Conservation (phyloP, 2,797 vertebrate species). For the Chrosomus eos region DNA sequence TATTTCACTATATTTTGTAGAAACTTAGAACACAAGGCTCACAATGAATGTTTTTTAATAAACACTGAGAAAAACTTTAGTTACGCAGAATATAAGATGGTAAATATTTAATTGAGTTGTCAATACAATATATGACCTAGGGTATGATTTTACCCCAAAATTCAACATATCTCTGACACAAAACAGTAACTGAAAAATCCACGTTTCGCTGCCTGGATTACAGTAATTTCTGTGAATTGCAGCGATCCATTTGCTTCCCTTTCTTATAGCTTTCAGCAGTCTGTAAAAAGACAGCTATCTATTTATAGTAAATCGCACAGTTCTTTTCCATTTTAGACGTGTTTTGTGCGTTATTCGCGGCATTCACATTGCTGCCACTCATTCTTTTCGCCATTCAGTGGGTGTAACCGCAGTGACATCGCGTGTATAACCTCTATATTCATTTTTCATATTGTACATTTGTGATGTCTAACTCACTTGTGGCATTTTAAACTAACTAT, state of each 20-base stretch:
- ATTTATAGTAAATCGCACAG: too few species aligned
- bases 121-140: neutral
- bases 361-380: neutral
- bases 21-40: neutral
- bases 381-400: neutral
- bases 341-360: neutral
- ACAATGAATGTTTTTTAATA: neutral
- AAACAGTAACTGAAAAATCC: neutral
- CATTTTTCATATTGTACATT: neutral
- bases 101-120: neutral
- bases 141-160: neutral
- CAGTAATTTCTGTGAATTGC: neutral
- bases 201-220: neutral
- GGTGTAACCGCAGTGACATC: neutral
- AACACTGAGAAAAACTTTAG: neutral
- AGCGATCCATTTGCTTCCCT: neutral
- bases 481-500: neutral
- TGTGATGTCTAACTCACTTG: neutral
- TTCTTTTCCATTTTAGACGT: neutral
- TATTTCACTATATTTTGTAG: neutral
- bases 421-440: neutral
- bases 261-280: neutral
- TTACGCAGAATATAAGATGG: neutral
- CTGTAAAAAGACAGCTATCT: neutral
- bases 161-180: neutral